These are phyloP conservation scores for Gnathonemus longibarbis DNA, from an alignment of 2,113 vertebrate species.

Conservation along the genomic window DNA sequence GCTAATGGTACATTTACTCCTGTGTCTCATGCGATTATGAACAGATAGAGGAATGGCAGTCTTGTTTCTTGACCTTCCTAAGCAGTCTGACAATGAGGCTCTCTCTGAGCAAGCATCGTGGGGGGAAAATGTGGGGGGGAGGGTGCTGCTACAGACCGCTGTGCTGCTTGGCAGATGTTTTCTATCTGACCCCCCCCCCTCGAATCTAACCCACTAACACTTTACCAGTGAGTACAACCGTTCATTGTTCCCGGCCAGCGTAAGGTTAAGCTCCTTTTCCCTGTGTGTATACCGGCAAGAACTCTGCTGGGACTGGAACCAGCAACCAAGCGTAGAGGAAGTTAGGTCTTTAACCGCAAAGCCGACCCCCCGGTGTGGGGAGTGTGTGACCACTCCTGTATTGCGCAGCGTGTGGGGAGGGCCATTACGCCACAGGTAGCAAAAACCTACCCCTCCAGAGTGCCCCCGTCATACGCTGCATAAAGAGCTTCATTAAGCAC, in stretches of 20 bases:
- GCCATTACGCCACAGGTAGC: not conserved
- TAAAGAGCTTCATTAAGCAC: slow-evolving; percentile 20
- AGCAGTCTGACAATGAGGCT: not conserved
- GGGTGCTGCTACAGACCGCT: not conserved
- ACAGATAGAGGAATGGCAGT: not conserved
- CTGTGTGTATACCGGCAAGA: not conserved
- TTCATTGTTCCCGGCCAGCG: not conserved
- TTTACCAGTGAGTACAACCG: not conserved
- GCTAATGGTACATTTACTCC: not conserved
- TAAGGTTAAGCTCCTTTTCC: not conserved
- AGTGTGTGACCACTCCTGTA: not conserved
- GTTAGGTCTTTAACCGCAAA: not conserved
- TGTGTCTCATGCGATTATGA: not conserved
- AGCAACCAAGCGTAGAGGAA: not conserved
- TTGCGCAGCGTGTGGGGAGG: not conserved
- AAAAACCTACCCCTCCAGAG: not conserved
- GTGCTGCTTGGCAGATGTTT: not conserved
- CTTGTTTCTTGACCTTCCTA: not conserved
- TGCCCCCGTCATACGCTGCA: slow-evolving; percentile 20
- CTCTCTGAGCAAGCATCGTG: not conserved
- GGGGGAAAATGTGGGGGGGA: not conserved
- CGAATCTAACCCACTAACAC: not conserved
- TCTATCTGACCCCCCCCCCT: not conserved
- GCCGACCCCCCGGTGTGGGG: not conserved
- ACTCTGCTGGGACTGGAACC: not conserved